Evolutionary conservation across 2,888 invertebrate genomes (phyloP).

Genomic region (Pardosa pseudoannulata): DNA sequence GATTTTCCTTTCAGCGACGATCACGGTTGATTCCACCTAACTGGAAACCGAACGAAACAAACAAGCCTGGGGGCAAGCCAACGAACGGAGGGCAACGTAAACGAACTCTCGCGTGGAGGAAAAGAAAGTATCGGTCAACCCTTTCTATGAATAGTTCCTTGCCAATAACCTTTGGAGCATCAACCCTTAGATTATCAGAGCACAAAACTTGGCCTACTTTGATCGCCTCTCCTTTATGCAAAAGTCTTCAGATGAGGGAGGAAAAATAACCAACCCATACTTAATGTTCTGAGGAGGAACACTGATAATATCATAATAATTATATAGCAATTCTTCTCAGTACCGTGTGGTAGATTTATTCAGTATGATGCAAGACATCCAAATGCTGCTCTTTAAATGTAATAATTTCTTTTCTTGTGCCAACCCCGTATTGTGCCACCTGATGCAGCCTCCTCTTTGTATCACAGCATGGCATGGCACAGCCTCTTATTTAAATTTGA

Average conservation of each 20-base stretch:
- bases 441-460: too few relatives aligned
- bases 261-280: too few relatives aligned
- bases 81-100: conserved; percentile 37
- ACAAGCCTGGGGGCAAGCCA: conserved; percentile 24
- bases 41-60: neutral
- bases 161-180: conserved; percentile 58
- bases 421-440: too few relatives aligned
- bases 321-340: too few relatives aligned
- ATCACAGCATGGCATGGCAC: too few relatives aligned
- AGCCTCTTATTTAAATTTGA: too few relatives aligned
- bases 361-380: too few relatives aligned
- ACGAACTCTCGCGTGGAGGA: conserved; percentile 26
- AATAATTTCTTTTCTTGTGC: too few relatives aligned
- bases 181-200: conserved; percentile 60
- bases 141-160: conserved; percentile 60
- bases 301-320: too few relatives aligned
- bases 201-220: conserved; percentile 53
- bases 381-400: too few relatives aligned
- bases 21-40: neutral
- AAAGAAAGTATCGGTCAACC: conserved; percentile 32
- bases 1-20: conserved; percentile 25
- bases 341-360: too few relatives aligned
- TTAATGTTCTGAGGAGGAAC: too few relatives aligned
- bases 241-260: neutral
- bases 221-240: neutral